Conservation (phyloP, 2,113 vertebrate species). For the Strix aluco region DNA sequence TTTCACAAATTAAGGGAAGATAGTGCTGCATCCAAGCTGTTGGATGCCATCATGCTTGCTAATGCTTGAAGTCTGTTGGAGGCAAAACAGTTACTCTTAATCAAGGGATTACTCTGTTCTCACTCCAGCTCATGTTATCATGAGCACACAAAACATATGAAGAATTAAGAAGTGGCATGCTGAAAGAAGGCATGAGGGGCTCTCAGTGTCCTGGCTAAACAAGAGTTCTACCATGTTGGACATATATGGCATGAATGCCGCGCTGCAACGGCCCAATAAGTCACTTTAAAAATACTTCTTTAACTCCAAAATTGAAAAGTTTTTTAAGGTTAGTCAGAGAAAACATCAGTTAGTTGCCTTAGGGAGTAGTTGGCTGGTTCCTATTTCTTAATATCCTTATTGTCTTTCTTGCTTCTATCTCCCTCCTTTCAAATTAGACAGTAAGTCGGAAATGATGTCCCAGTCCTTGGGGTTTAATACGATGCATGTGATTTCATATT, state of each 20-base stretch:
- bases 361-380: neutral
- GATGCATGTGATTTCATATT: neutral
- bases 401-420: neutral
- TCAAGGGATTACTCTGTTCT: neutral
- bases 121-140: neutral
- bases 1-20: neutral
- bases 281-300: neutral
- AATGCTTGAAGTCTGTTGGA: neutral
- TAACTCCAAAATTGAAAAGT: neutral
- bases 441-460: neutral
- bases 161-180: neutral
- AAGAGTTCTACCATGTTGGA: neutral
- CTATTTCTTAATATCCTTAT: neutral
- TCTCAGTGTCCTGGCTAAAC: neutral
- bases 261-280: neutral
- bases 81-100: neutral
- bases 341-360: neutral
- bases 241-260: neutral
- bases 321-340: neutral
- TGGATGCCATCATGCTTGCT: neutral
- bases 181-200: neutral
- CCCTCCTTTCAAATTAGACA: neutral
- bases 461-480: neutral
- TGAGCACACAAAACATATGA: neutral
- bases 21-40: neutral